Conservation (phyloP, 92 coral and sea anemone species). For the Epizoanthus rinbou region DNA sequence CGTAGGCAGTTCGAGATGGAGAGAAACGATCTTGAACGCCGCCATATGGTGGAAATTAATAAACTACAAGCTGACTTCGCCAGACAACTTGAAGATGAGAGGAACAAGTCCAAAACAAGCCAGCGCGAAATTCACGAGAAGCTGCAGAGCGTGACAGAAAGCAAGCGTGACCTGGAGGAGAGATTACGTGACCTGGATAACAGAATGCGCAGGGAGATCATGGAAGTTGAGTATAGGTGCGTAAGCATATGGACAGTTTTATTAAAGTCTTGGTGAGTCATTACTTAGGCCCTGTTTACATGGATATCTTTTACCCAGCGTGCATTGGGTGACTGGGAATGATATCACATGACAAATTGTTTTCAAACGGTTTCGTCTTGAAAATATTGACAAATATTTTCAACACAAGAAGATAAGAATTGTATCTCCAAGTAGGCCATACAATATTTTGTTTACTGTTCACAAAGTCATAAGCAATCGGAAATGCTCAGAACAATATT, state of each 20-base stretch:
- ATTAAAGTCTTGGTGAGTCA: no score
- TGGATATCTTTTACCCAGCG: no score
- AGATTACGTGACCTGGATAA: constrained; percentile 31
- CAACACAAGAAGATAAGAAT: no score
- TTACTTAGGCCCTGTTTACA: no score
- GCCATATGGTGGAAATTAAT: constrained; percentile 38
- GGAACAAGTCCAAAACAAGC: constrained; percentile 21
- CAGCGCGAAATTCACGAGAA: constrained; percentile 33
- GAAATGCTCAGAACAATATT: no score
- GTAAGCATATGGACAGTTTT: background rate
- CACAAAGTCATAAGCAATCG: no score
- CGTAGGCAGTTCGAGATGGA: constrained; percentile 43
- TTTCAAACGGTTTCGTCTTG: no score
- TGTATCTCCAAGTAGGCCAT: no score
- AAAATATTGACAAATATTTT: no score
- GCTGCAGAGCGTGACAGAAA: constrained; percentile 13
- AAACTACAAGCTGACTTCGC: constrained; percentile 35
- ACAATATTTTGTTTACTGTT: no score
- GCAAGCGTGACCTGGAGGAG: constrained; percentile 36
- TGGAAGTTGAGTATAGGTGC: constrained; percentile 33
- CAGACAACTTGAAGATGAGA: constrained; percentile 37
- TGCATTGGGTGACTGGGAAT: no score
- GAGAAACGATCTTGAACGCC: constrained; percentile 36
- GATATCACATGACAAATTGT: no score
- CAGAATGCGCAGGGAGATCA: constrained; percentile 22